phyloP scores from a whole-genome alignment of 2,888 invertebrate species.

The Idaea dimidiata region DNA sequence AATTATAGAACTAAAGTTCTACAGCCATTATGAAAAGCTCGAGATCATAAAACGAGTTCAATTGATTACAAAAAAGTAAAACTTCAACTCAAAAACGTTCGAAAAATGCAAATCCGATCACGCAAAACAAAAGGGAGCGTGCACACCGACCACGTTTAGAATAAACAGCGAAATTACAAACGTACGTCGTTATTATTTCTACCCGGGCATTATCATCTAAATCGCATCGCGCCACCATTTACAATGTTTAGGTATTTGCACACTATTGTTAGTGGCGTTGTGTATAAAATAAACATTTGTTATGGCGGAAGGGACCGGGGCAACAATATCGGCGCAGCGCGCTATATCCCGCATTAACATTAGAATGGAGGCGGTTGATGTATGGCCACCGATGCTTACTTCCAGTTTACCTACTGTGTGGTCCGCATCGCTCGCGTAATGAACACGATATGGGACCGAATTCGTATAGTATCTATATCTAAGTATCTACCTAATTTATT shows the following conservation, averaged over 20 bases:
- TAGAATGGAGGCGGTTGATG: conserved; percentile 75
- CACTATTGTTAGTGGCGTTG: conserved; percentile 81
- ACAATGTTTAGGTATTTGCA: conserved; percentile 79
- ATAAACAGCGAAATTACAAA: conserved; percentile 61
- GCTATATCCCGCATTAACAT: conserved; percentile 74
- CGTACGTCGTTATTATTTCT: conserved; percentile 72
- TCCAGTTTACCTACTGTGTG: conserved; percentile 28
- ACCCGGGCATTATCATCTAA: conserved; percentile 75
- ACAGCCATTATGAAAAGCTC: not conserved
- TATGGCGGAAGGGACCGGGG: conserved; percentile 66
- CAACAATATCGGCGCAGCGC: conserved; percentile 64
- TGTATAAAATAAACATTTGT: conserved; percentile 82
- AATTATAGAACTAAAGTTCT: not conserved
- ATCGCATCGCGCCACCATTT: conserved; percentile 75
- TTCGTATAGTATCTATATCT: not conserved
- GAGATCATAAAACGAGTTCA: not conserved
- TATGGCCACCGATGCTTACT: conserved; percentile 55
- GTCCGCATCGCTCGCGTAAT: conserved; percentile 23
- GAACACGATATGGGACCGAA: conserved; percentile 3
- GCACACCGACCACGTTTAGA: conserved; percentile 40
- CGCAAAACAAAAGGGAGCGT: conserved; percentile 31
- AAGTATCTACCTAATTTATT: no score
- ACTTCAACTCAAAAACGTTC: conserved; percentile 14
- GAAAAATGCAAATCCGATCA: conserved; percentile 32
- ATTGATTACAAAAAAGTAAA: conserved; percentile 16